These are phyloP conservation scores for Cryptotis parvus DNA, from an alignment of 2,113 vertebrate species.

Conservation along the genomic window DNA sequence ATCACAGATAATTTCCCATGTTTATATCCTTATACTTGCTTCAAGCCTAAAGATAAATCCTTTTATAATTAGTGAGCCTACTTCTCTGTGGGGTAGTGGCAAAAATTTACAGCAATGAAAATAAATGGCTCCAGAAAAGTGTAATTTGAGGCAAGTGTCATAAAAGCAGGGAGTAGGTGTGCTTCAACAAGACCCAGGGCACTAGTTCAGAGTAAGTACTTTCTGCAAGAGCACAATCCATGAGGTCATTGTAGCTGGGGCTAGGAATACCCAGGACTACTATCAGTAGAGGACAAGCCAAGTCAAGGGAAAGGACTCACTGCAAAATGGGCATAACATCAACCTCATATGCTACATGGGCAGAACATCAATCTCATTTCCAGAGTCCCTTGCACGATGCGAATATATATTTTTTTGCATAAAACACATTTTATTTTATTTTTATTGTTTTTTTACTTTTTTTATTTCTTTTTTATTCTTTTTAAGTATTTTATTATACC, in stretches of 20 bases:
- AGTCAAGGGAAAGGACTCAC: not conserved
- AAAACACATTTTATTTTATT: no score
- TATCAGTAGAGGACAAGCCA: not conserved
- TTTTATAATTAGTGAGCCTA: not conserved
- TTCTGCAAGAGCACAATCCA: not conserved
- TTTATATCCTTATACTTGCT: not conserved
- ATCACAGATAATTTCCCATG: not conserved
- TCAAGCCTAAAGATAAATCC: slow-evolving; percentile 16
- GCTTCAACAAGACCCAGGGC: not conserved
- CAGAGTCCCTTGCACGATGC: no score
- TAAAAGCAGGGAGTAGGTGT: not conserved
- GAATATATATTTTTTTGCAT: no score
- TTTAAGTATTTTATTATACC: no score
- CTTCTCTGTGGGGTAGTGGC: not conserved
- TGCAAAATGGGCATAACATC: not conserved
- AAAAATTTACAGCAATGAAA: not conserved
- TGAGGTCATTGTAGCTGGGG: not conserved
- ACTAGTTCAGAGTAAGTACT: not conserved
- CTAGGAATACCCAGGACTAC: not conserved
- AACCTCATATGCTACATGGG: not conserved
- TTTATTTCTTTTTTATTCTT: no score
- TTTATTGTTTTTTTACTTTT: no score
- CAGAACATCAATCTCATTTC: not conserved
- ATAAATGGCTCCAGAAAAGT: not conserved
- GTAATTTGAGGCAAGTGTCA: not conserved